Conservation (phyloP, 2,888 invertebrate species). For the Brenthis daphne region DNA sequence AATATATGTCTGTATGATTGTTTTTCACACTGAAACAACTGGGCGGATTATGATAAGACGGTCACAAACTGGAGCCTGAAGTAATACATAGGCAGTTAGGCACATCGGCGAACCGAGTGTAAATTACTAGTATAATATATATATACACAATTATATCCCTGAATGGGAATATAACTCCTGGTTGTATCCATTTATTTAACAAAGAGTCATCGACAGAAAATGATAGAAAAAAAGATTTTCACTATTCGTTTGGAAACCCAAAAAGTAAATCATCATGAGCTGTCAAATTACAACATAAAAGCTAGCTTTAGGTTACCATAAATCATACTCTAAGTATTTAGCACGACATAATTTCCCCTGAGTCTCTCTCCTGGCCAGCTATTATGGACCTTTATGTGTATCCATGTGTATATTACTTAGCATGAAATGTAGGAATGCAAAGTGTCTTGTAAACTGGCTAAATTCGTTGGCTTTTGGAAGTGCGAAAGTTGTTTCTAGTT, state of each 20-base stretch:
- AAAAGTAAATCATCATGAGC: constrained; percentile 31
- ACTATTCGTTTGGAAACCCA: neutral
- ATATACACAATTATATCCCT: neutral
- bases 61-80: too few species aligned
- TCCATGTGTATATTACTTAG: constrained; percentile 21
- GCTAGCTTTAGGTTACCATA: constrained; percentile 44
- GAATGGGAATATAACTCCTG: neutral
- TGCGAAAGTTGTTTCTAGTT: constrained; percentile 11
- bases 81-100: too few species aligned
- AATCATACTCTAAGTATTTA: constrained; percentile 52
- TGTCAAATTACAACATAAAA: constrained; percentile 40
- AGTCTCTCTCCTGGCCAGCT: constrained; percentile 39
- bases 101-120: too few species aligned
- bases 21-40: too few species aligned
- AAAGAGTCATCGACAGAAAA: neutral
- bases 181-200: neutral
- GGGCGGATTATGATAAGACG: too few species aligned
- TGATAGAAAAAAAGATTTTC: neutral
- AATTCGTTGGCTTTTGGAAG: constrained; percentile 4
- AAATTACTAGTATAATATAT: too few species aligned
- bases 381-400: constrained; percentile 32
- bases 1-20: too few species aligned
- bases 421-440: too few species aligned
- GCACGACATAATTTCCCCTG: constrained; percentile 54
- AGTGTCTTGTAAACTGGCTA: constrained; percentile 7